Conservation (phyloP, 1,140 invertebrate genomes). For the Ceratosolen solmsi region DNA sequence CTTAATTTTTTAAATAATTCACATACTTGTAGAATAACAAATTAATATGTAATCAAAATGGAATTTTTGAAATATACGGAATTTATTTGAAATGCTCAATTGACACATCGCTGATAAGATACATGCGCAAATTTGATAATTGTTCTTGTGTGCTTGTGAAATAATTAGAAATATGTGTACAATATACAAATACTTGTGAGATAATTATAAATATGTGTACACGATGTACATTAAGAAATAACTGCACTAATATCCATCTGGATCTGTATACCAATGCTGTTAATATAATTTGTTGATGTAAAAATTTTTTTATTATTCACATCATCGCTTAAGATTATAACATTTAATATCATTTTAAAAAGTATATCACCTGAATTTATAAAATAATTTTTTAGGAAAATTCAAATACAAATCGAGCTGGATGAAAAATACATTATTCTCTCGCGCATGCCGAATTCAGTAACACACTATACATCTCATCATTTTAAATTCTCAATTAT, state of each 20-base stretch:
- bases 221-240: conserved; percentile 51
- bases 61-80: background rate
- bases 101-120: conserved; percentile 31
- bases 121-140: background rate
- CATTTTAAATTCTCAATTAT: background rate
- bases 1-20: background rate
- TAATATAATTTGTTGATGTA: background rate
- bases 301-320: background rate
- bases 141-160: background rate
- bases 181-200: conserved; percentile 35
- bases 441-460: background rate
- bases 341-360: conserved; percentile 12
- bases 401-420: conserved; percentile 38
- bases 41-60: background rate
- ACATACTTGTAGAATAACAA: background rate
- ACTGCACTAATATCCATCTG: background rate
- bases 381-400: conserved; percentile 46
- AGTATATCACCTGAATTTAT: conserved; percentile 32
- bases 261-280: conserved; percentile 41
- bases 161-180: conserved; percentile 34
- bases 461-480: background rate
- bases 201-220: background rate
- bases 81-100: conserved; percentile 16
- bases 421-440: conserved; percentile 11
- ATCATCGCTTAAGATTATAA: background rate